Conservation (phyloP, 1,140 invertebrate genomes). For the Drosophila miranda region DNA sequence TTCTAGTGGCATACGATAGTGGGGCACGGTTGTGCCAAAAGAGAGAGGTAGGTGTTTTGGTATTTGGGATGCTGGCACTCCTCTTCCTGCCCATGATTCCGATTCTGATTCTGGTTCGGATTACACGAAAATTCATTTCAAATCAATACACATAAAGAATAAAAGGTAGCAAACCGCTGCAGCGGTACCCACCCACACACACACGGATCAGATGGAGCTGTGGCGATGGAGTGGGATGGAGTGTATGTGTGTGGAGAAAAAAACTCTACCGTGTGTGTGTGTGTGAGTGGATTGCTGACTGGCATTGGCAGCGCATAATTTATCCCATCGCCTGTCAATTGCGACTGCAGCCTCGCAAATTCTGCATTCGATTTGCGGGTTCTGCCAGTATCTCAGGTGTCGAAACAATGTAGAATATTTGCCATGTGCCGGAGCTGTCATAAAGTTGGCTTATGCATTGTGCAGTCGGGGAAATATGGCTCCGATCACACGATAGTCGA, state of each 20-base stretch:
- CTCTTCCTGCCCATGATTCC: constrained; percentile 7
- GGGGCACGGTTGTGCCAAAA: not conserved
- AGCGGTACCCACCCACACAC: constrained; percentile 24
- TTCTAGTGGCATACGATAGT: not conserved
- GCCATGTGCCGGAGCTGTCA: constrained; percentile 14
- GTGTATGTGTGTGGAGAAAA: not conserved
- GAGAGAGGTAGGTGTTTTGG: constrained; percentile 5
- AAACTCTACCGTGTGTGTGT: too few species aligned
- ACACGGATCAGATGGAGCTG: constrained; percentile 17
- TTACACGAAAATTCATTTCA: constrained; percentile 76
- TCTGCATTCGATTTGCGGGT: constrained; percentile 34
- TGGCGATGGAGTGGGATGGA: not conserved
- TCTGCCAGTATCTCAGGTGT: constrained; percentile 36
- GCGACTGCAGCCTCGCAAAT: constrained; percentile 41
- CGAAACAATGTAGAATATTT: constrained; percentile 52
- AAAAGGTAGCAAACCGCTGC: constrained; percentile 54
- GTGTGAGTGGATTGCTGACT: constrained; percentile 7
- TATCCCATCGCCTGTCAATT: constrained; percentile 48
- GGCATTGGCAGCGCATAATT: constrained; percentile 50
- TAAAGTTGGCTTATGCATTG: constrained; percentile 40
- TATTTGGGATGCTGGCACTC: constrained; percentile 7
- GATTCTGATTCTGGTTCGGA: constrained; percentile 33
- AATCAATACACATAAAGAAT: constrained; percentile 79
- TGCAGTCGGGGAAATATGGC: constrained; percentile 12
- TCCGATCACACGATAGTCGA: not conserved